Conservation (phyloP, 2,888 invertebrate genomes). For the Zaprionus obscuricornis region DNA sequence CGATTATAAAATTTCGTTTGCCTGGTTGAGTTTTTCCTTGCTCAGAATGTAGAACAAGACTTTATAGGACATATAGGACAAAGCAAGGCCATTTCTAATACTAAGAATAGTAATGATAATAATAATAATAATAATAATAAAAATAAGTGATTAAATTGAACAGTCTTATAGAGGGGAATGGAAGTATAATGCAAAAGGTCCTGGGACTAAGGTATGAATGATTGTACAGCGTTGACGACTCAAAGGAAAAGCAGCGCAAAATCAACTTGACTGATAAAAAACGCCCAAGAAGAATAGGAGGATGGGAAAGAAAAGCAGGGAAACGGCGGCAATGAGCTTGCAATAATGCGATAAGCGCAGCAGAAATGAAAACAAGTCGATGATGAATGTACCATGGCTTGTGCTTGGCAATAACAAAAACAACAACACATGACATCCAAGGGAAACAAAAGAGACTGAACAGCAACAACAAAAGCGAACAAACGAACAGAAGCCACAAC, state of each 20-base stretch:
- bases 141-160: too few relatives aligned
- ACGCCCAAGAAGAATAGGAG: conserved; percentile 21
- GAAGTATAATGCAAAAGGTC: too few relatives aligned
- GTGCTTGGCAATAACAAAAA: conserved; percentile 28
- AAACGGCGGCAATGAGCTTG: conserved; percentile 72
- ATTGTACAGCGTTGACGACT: conserved; percentile 25
- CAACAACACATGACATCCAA: too few relatives aligned
- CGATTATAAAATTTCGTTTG: conserved; percentile 37
- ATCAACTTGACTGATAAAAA: conserved; percentile 57
- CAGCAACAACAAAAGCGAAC: conserved; percentile 21
- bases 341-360: conserved; percentile 75
- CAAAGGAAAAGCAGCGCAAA: conserved; percentile 39
- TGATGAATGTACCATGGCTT: conserved; percentile 54
- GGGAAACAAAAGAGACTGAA: conserved; percentile 1
- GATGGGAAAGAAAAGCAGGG: background rate
- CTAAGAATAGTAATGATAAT: too few relatives aligned
- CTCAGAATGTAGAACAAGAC: conserved; percentile 6
- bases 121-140: too few relatives aligned
- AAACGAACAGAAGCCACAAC: conserved; percentile 47
- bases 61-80: too few relatives aligned
- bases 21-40: conserved; percentile 7
- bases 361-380: conserved; percentile 74
- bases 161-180: too few relatives aligned
- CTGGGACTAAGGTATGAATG: too few relatives aligned
- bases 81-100: too few relatives aligned